A percentile compares a stretch with the other conserved stretches of the same genome.
These are phyloP conservation scores for Turdus rufiventris DNA, from an alignment of 2,113 vertebrate genomes.

Conservation along the genomic window DNA sequence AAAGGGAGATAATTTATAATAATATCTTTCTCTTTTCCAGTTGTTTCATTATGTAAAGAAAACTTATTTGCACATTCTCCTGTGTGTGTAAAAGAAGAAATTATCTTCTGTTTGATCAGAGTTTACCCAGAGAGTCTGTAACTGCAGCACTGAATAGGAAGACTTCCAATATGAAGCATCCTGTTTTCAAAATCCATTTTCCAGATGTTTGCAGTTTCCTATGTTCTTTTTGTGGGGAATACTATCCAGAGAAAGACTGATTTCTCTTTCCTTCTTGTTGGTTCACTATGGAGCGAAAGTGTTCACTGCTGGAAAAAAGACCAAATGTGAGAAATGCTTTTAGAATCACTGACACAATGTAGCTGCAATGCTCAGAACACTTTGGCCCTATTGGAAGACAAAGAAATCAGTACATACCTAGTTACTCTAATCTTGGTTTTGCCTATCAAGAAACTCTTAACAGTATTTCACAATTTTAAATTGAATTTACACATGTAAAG, in stretches of 20 bases:
- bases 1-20: constrained; percentile 49
- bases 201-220: background rate
- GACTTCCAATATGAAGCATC: background rate
- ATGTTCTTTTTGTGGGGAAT: background rate
- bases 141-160: background rate
- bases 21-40: constrained; percentile 39
- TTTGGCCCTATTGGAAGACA: background rate
- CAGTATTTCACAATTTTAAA: background rate
- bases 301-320: background rate
- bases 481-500: background rate
- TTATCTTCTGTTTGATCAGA: constrained; percentile 10
- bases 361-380: background rate
- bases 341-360: background rate
- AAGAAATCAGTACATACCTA: background rate
- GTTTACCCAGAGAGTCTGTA: background rate
- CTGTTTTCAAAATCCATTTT: background rate
- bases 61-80: background rate
- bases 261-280: background rate
- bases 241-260: background rate
- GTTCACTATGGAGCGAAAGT: background rate
- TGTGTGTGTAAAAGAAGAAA: background rate
- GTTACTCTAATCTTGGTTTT: background rate
- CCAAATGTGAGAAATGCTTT: background rate
- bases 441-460: background rate
- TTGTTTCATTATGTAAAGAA: constrained; percentile 19